These are phyloP conservation scores for Platichthys flesus DNA, from an alignment of 2,113 vertebrate species.

Conservation along the genomic window DNA sequence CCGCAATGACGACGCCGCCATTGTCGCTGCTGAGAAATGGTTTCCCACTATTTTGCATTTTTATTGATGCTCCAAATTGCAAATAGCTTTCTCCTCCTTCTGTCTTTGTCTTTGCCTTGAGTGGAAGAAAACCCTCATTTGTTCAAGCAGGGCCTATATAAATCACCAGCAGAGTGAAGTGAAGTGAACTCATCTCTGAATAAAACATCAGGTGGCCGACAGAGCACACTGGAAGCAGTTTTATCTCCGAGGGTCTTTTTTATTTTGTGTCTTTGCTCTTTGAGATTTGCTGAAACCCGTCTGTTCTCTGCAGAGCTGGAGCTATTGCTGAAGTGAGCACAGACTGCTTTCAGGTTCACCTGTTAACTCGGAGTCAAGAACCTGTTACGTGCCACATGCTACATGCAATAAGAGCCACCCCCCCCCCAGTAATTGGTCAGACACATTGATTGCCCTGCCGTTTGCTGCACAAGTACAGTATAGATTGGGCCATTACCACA, in stretches of 20 bases:
- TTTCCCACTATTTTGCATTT: slow-evolving; percentile 78
- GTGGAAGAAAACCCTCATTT: slow-evolving; percentile 58
- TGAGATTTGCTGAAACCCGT: slow-evolving; percentile 33
- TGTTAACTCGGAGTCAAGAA: slow-evolving; percentile 24
- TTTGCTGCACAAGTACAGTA: slow-evolving; percentile 60
- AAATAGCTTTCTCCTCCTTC: slow-evolving; percentile 66
- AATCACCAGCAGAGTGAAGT: slow-evolving; percentile 62
- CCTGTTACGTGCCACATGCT: slow-evolving; percentile 16
- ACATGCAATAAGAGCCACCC: background rate
- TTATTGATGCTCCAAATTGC: slow-evolving; percentile 81
- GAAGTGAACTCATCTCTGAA: slow-evolving; percentile 71
- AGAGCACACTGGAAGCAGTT: slow-evolving; percentile 46
- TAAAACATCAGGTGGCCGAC: slow-evolving; percentile 74
- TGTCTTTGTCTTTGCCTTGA: slow-evolving; percentile 70
- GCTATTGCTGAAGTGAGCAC: slow-evolving; percentile 12
- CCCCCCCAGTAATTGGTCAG: slow-evolving; percentile 47
- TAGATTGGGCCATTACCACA: slow-evolving; percentile 61
- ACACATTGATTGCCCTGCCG: slow-evolving; percentile 62
- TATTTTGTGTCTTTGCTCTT: slow-evolving; percentile 6
- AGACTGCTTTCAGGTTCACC: background rate
- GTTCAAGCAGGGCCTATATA: slow-evolving; percentile 61
- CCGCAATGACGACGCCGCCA: slow-evolving; percentile 56
- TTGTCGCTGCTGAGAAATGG: slow-evolving; percentile 70
- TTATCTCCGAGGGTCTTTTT: slow-evolving; percentile 9
- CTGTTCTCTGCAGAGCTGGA: slow-evolving; percentile 27